phyloP scores from a whole-genome alignment of 2,888 invertebrate species.

The Automeris io region DNA sequence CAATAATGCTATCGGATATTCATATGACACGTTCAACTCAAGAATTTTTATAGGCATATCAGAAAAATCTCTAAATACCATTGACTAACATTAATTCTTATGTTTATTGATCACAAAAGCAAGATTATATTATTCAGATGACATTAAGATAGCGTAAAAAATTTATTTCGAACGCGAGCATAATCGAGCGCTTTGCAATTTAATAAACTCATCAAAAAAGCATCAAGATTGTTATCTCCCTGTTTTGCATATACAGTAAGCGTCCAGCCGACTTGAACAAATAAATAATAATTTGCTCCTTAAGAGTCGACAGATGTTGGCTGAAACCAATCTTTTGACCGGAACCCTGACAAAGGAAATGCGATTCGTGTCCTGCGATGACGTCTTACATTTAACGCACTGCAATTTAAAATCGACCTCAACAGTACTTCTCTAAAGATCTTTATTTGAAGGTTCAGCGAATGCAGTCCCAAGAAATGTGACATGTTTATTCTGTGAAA shows the following conservation, averaged over 20 bases:
- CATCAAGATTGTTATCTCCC: conserved; percentile 36
- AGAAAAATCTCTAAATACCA: neutral
- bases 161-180: conserved; percentile 15
- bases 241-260: conserved; percentile 38
- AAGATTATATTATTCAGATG: conserved; percentile 3
- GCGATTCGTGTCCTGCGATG: conserved; percentile 16
- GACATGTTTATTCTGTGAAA: conserved; percentile 72
- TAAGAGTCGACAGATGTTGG: conserved; percentile 32
- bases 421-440: conserved; percentile 16
- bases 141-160: conserved; percentile 4
- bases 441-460: conserved; percentile 12
- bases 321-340: conserved; percentile 36
- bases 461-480: conserved; percentile 32
- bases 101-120: conserved; percentile 8
- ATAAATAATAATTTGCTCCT: conserved; percentile 38
- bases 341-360: conserved; percentile 21
- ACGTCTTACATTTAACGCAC: conserved; percentile 1
- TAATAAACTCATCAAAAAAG: conserved; percentile 50
- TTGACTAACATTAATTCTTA: neutral
- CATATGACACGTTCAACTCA: no score
- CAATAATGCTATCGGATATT: no score
- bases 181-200: conserved; percentile 32
- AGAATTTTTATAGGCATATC: neutral
- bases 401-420: conserved; percentile 15
- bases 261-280: conserved; percentile 48